Percentiles rank a stretch among this genome's conserved stretches.
Evolutionary conservation across 1,140 invertebrate species (phyloP).

Genomic region (Agraylea sexmaculata): DNA sequence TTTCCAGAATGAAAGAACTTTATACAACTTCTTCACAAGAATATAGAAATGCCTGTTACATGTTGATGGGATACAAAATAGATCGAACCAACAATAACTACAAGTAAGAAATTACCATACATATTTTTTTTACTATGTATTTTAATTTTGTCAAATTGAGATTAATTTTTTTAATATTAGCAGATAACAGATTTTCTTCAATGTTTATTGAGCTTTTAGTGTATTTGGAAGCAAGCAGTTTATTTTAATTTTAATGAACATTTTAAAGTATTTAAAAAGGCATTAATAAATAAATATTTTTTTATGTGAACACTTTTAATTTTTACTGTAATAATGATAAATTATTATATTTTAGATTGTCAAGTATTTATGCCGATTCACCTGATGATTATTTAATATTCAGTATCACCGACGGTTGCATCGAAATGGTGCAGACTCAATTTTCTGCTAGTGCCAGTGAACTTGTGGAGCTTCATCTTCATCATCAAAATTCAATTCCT

Average conservation of each 20-base stretch:
- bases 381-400: slow-evolving; percentile 72
- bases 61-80: slow-evolving; percentile 76
- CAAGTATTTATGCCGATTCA: slow-evolving; percentile 77
- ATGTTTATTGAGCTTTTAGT: too few relatives aligned
- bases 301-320: too few relatives aligned
- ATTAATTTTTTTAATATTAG: too few relatives aligned
- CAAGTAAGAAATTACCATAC: slow-evolving; percentile 32
- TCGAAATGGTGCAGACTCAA: slow-evolving; percentile 71
- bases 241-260: too few relatives aligned
- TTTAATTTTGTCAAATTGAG: too few relatives aligned
- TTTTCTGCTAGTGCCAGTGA: slow-evolving; percentile 60
- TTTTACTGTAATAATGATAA: too few relatives aligned
- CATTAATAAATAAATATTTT: too few relatives aligned
- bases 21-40: slow-evolving; percentile 73
- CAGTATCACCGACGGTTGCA: slow-evolving; percentile 58
- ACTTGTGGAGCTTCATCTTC: slow-evolving; percentile 62
- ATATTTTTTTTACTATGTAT: slow-evolving; percentile 3
- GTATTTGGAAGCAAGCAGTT: too few relatives aligned
- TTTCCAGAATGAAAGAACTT: slow-evolving; percentile 56
- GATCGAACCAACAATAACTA: slow-evolving; percentile 59
- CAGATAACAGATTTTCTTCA: too few relatives aligned
- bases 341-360: slow-evolving; percentile 42
- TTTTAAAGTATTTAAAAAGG: too few relatives aligned
- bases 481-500: slow-evolving; percentile 70
- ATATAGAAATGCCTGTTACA: slow-evolving; percentile 74